Base-by-base conservation (phyloP, 2,888 invertebrate species). In the Diarsia rubi region DNA sequence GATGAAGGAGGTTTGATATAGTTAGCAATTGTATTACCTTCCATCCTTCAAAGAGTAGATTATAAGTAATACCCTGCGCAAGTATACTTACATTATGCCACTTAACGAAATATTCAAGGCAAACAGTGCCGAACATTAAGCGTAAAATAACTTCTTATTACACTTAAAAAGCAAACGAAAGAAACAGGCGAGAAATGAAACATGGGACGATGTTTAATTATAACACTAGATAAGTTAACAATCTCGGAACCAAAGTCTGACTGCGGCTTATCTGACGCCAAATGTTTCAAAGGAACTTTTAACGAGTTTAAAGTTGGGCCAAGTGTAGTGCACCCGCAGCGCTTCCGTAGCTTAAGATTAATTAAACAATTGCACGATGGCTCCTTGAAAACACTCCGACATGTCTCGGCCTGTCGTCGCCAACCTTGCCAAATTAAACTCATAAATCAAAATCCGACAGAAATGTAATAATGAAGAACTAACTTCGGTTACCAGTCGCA, bases 291-390 rank as follows among this genome's bases (percentile, higher is more conserved):
- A 95, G 95, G 93, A 96, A 96, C 95, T 96, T 96, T 96, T 96
- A 96, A 96, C 96, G 96, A 96, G 96, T 96, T 96, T 95, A 96
- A 96, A 96, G 95, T 96, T 95, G 93, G 92, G 91, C 94, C 93
- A 91, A 96, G 95, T 95, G 95, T 95, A 96, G 93, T 96, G 95
- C 95, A 95, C 94, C 93, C 93, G 92, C 93, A 93, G 92, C 94
- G 92, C 92, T 93, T 93, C 91, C 93, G 91, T 91, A 91, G 93
- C 94, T 94, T 93, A 93, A 96, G 96, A 96, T 96, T 96, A 96
- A 96, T 96, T 96, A 96, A 96, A 96, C 96, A 96, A 96, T 96
- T 95, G 96, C 95, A 94, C 95, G 95, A 95, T 95, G 95, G 95
- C 95, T 96, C 92, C 94, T 96, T 94, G 95, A 96, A 95, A 96